These are phyloP conservation scores for Streptopelia turtur DNA, from an alignment of 2,797 vertebrate genomes.

Conservation along the genomic window DNA sequence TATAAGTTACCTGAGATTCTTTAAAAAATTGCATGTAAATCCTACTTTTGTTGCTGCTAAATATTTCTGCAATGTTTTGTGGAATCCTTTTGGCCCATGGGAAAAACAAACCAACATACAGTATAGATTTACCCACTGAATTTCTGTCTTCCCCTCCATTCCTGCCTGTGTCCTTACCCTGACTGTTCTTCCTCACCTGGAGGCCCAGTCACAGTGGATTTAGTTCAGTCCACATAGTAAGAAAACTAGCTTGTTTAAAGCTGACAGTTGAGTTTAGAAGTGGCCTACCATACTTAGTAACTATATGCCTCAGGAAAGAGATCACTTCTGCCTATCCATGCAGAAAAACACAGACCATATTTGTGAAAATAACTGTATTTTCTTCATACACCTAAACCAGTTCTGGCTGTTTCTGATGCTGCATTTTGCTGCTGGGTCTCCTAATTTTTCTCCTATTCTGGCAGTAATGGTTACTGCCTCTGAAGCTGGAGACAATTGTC, in stretches of 20 bases:
- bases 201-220: conserved; percentile 31
- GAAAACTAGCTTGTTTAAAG: conserved; percentile 32
- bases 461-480: not conserved
- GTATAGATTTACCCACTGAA: not conserved
- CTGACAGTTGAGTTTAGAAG: conserved; percentile 50
- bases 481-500: not conserved
- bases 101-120: not conserved
- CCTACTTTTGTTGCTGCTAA: not conserved
- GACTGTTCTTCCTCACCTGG: conserved; percentile 1
- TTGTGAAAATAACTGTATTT: not conserved
- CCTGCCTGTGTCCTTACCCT: not conserved
- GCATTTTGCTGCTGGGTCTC: not conserved
- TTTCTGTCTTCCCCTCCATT: not conserved
- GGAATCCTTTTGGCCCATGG: not conserved
- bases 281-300: not conserved
- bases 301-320: conserved; percentile 9
- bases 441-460: not conserved
- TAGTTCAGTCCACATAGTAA: conserved; percentile 3
- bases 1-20: not conserved
- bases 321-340: not conserved
- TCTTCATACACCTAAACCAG: not conserved
- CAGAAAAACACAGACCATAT: conserved; percentile 26
- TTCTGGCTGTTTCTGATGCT: not conserved
- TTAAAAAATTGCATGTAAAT: not conserved
- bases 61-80: not conserved